phyloP scores from a whole-genome alignment of 1,140 invertebrate species.

The Potamilus streckersoni region DNA sequence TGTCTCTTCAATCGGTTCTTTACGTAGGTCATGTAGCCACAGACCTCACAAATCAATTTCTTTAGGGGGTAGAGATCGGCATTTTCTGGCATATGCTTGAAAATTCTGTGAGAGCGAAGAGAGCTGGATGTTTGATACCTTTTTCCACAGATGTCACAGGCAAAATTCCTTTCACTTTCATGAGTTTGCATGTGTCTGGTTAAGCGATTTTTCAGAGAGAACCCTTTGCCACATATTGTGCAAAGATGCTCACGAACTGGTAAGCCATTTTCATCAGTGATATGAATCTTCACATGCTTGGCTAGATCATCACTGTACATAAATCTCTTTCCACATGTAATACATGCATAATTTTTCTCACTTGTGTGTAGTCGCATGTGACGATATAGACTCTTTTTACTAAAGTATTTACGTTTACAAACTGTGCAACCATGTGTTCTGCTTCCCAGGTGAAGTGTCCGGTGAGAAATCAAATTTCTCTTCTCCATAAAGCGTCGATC shows the following conservation, averaged over 20 bases:
- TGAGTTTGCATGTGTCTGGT: constrained; percentile 19
- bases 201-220: not conserved
- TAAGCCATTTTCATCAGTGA: constrained; percentile 1
- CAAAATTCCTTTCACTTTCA: constrained; percentile 9
- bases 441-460: constrained; percentile 9
- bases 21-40: not conserved
- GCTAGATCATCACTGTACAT: constrained; percentile 6
- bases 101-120: constrained; percentile 17
- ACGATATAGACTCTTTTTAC: constrained; percentile 16
- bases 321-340: constrained; percentile 20
- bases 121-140: constrained; percentile 2
- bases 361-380: constrained; percentile 20
- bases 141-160: constrained; percentile 12
- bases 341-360: constrained; percentile 9
- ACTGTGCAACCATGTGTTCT: constrained; percentile 15
- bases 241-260: not conserved
- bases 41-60: constrained; percentile 9
- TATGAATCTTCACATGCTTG: not conserved
- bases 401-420: constrained; percentile 14
- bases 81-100: constrained; percentile 14
- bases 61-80: not conserved
- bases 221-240: constrained; percentile 2
- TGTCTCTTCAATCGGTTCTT: constrained; percentile 26
- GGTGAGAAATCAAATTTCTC: constrained; percentile 20
- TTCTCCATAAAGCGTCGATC: constrained; percentile 21